phyloP scores from a whole-genome alignment of 2,113 vertebrate species.

The Megaceryle maxima region DNA sequence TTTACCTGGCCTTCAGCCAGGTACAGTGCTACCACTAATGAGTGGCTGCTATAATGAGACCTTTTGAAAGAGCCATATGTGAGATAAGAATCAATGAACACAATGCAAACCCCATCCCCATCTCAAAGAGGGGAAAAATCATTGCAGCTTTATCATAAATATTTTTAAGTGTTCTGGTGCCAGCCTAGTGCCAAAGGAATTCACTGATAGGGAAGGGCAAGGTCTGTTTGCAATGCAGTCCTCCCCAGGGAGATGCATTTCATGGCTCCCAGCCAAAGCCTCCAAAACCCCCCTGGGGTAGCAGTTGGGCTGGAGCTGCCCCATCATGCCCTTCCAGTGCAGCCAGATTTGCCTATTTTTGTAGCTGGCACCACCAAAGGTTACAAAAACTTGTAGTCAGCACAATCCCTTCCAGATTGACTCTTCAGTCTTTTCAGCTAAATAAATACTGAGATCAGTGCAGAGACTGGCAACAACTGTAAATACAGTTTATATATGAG shows the following conservation, averaged over 20 bases:
- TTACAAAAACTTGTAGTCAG: constrained; percentile 35
- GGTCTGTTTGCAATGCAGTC: constrained; percentile 1
- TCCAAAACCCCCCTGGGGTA: not conserved
- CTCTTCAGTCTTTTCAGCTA: constrained; percentile 13
- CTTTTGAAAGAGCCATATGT: not conserved
- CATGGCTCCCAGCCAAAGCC: constrained; percentile 38
- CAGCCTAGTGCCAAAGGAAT: constrained; percentile 27
- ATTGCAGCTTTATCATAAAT: not conserved
- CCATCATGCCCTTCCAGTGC: constrained; percentile 3
- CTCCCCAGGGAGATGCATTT: constrained; percentile 13
- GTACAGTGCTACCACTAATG: not conserved
- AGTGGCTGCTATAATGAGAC: not conserved
- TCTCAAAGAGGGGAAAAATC: not conserved
- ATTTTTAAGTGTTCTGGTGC: not conserved
- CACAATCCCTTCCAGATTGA: not conserved
- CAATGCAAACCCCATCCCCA: not conserved
- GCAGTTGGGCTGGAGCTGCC: constrained; percentile 37
- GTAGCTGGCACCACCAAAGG: constrained; percentile 50
- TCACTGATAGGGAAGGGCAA: constrained; percentile 19
- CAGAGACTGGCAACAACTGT: not conserved
- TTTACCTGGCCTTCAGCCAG: constrained; percentile 4
- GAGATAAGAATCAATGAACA: not conserved
- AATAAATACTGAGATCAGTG: not conserved
- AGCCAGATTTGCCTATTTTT: constrained; percentile 8
- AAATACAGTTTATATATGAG: not conserved